Conservation (phyloP, 2,888 invertebrate species). For the Pseudanteris insignis region DNA sequence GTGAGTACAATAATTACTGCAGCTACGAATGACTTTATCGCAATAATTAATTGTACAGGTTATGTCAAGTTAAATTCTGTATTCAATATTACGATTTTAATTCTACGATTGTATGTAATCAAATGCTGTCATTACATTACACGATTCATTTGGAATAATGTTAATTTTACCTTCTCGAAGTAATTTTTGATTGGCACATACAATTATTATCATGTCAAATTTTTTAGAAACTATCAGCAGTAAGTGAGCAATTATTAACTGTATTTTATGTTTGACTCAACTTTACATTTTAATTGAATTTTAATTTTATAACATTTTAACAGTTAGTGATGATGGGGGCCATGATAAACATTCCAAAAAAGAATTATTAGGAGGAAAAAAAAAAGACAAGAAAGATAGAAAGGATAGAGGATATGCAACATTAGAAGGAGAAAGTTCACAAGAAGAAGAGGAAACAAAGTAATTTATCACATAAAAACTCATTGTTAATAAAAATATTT, state of each 20-base stretch:
- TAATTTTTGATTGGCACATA: not conserved
- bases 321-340: slow-evolving; percentile 81
- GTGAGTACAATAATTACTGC: no score
- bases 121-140: slow-evolving; percentile 1
- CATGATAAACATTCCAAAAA: slow-evolving; percentile 83
- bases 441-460: slow-evolving; percentile 89
- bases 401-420: slow-evolving; percentile 92
- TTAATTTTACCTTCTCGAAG: not conserved
- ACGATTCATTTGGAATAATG: slow-evolving; percentile 4
- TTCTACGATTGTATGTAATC: slow-evolving; percentile 13
- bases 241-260: slow-evolving; percentile 7
- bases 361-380: slow-evolving; percentile 78
- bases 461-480: slow-evolving; percentile 60
- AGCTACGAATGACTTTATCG: not conserved
- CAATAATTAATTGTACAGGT: slow-evolving; percentile 10
- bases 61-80: slow-evolving; percentile 13
- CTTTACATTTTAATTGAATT: not conserved
- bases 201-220: slow-evolving; percentile 13
- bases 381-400: slow-evolving; percentile 87
- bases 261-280: no score
- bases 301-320: not conserved
- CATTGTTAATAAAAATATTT: not conserved
- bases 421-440: slow-evolving; percentile 91
- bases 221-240: slow-evolving; percentile 14
- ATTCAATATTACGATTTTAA: slow-evolving; percentile 1